Evolutionary conservation across 2,797 vertebrate species (phyloP).

Genomic region (Poeciliopsis gracilis): DNA sequence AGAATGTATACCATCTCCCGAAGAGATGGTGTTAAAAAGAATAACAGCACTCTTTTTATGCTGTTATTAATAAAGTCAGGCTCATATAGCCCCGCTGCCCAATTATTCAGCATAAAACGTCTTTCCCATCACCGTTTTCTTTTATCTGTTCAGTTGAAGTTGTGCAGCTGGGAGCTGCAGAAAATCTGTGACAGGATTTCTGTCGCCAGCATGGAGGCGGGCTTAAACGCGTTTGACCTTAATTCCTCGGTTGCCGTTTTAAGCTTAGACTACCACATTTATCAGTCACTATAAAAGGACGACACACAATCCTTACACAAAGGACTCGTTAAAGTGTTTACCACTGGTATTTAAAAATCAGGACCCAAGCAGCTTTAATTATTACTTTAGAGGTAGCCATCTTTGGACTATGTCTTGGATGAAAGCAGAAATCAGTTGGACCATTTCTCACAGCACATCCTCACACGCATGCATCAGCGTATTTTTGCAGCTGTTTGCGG

Average conservation of each 20-base stretch:
- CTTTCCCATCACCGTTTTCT: neutral
- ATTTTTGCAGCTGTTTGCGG: neutral
- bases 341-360: neutral
- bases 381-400: neutral
- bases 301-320: neutral
- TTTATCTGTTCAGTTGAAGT: neutral
- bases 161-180: neutral
- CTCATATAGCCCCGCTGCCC: constrained; percentile 4
- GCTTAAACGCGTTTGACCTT: constrained; percentile 45
- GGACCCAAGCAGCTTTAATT: neutral
- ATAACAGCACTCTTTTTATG: constrained; percentile 16
- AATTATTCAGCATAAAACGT: neutral
- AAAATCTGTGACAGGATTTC: constrained; percentile 3
- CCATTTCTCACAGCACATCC: neutral
- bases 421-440: neutral
- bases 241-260: constrained; percentile 48
- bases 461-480: no score
- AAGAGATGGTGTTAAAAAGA: no score
- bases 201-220: constrained; percentile 14
- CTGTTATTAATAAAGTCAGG: constrained; percentile 27
- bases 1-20: no score
- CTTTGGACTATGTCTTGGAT: neutral
- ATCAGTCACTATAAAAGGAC: neutral
- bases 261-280: constrained; percentile 20
- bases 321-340: neutral